Conservation (phyloP, 2,797 vertebrate species). For the Rhincodon typus region DNA sequence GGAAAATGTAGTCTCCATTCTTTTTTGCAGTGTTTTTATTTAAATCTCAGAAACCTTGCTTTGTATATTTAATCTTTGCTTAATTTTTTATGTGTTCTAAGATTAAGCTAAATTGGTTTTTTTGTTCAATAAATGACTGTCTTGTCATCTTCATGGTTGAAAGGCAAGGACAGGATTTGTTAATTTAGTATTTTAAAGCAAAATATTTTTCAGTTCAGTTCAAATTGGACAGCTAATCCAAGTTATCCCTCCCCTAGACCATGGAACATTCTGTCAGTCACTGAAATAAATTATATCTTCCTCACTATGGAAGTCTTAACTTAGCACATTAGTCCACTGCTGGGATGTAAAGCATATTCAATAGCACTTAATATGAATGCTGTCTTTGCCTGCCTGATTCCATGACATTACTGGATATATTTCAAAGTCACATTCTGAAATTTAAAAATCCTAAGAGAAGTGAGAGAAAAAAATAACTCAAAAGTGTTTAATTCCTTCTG, state of each 20-base stretch:
- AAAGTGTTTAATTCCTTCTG: neutral
- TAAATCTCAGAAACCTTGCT: neutral
- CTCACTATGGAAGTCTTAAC: neutral
- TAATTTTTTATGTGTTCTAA: neutral
- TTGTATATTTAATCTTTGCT: neutral
- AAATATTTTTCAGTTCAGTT: neutral
- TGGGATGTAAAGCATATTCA: neutral
- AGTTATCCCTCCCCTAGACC: neutral
- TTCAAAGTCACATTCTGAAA: neutral
- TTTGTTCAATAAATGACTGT: neutral
- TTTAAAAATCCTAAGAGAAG: neutral
- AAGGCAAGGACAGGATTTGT: neutral
- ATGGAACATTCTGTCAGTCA: neutral
- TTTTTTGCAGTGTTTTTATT: neutral
- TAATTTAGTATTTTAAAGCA: neutral
- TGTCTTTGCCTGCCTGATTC: neutral
- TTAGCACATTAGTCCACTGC: neutral
- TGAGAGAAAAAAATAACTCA: neutral
- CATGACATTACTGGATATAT: neutral
- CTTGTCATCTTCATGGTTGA: neutral
- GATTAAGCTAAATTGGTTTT: neutral
- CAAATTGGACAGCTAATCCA: neutral
- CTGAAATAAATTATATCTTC: neutral
- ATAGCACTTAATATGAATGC: neutral
- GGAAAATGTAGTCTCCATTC: neutral